Conservation (phyloP, 1,140 invertebrate genomes). For the Papilio polytes region DNA sequence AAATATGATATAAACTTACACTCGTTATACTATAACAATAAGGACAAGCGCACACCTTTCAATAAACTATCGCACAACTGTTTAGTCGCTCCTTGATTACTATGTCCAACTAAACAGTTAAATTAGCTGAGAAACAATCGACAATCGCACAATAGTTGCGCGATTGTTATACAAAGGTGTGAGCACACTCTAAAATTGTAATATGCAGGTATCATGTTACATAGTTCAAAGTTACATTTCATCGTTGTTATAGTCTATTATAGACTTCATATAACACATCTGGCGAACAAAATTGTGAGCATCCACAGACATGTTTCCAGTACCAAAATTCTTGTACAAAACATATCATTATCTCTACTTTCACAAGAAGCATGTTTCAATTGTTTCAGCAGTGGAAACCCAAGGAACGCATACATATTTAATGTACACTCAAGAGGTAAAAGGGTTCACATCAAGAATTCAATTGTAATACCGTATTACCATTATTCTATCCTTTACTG, state of each 20-base stretch:
- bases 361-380: not conserved
- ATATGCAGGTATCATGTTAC: no score
- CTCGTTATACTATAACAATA: no score
- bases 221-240: not conserved
- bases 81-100: no score
- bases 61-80: no score
- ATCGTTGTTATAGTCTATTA: not conserved
- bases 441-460: constrained; percentile 14
- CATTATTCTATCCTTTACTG: not conserved
- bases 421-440: constrained; percentile 2
- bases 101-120: no score
- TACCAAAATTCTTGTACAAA: not conserved
- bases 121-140: no score
- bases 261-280: not conserved
- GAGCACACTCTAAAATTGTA: no score
- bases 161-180: no score
- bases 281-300: not conserved
- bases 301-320: not conserved
- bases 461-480: constrained; percentile 2
- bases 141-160: no score
- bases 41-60: no score
- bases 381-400: not conserved
- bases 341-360: not conserved
- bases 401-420: not conserved
- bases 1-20: no score